A percentile compares a stretch with the other conserved stretches of the same genome.
Conservation (phyloP, 2,797 vertebrate species). For the Psittacula derbiana region DNA sequence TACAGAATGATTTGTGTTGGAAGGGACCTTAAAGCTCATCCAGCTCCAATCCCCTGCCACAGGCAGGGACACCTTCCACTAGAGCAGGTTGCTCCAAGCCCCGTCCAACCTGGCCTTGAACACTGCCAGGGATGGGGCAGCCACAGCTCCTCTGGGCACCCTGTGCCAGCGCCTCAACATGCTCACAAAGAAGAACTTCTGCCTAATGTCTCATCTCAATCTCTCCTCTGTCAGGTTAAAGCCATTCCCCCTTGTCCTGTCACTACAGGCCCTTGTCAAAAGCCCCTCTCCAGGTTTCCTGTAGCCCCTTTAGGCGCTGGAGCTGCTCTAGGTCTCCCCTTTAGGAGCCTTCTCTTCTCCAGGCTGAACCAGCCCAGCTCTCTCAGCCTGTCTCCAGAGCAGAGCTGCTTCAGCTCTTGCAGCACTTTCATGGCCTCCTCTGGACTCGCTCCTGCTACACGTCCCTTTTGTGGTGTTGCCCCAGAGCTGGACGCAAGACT, state of each 20-base stretch:
- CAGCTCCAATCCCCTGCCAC: too few species aligned
- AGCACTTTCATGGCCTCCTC: background rate
- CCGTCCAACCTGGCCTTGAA: too few species aligned
- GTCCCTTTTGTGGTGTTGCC: background rate
- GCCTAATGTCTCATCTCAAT: too few species aligned
- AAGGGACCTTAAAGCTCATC: background rate
- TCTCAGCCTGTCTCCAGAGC: background rate
- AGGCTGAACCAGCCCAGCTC: background rate
- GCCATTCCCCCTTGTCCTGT: background rate
- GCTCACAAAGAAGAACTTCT: too few species aligned
- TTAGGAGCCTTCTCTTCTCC: background rate
- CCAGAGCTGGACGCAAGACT: background rate
- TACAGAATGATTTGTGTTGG: background rate
- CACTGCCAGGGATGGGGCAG: too few species aligned
- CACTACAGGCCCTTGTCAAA: background rate
- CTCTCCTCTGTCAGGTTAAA: too few species aligned
- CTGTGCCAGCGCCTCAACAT: too few species aligned
- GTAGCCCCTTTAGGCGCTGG: background rate
- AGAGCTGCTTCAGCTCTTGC: background rate
- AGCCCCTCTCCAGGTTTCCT: background rate
- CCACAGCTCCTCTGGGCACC: too few species aligned
- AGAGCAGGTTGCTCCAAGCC: too few species aligned
- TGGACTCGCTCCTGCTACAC: background rate
- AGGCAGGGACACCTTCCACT: too few species aligned
- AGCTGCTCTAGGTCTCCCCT: background rate